These are phyloP conservation scores for Pelecanoides urinatrix DNA, from an alignment of 2,113 vertebrate genomes.

Conservation along the genomic window DNA sequence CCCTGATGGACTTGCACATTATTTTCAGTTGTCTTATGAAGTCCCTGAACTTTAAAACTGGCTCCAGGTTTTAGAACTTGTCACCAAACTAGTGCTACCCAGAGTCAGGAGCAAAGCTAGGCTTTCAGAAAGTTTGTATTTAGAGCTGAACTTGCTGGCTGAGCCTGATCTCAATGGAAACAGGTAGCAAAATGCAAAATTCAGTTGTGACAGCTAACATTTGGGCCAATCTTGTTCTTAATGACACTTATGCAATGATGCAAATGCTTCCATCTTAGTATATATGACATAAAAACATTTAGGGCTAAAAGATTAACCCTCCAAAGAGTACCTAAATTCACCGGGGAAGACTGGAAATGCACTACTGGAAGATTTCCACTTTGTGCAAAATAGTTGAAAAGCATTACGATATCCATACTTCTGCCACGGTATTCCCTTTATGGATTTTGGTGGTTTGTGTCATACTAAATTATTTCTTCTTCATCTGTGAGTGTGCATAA, in stretches of 20 bases:
- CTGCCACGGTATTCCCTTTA: not conserved
- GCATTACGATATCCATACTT: not conserved
- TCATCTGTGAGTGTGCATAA: not conserved
- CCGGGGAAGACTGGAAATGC: not conserved
- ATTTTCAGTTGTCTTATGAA: not conserved
- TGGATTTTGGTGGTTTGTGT: not conserved
- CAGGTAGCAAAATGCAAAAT: not conserved
- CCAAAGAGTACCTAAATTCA: not conserved
- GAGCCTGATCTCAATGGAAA: not conserved
- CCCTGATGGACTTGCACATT: not conserved
- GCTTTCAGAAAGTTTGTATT: not conserved
- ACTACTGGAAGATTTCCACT: not conserved
- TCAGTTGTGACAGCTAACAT: not conserved
- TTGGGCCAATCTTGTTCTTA: not conserved
- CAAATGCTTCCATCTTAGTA: not conserved
- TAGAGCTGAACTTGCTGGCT: not conserved
- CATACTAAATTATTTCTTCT: not conserved
- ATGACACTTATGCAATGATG: not conserved
- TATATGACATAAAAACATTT: not conserved
- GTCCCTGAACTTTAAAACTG: not conserved
- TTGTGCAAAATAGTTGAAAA: not conserved
- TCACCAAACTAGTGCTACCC: not conserved
- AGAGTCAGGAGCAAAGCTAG: not conserved
- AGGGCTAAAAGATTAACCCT: not conserved
- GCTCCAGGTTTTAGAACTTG: not conserved